A percentile compares a stretch with the other conserved stretches of the same genome.
Evolutionary conservation across 2,888 invertebrate genomes (phyloP).

Genomic region (Ephialtes manifestator): DNA sequence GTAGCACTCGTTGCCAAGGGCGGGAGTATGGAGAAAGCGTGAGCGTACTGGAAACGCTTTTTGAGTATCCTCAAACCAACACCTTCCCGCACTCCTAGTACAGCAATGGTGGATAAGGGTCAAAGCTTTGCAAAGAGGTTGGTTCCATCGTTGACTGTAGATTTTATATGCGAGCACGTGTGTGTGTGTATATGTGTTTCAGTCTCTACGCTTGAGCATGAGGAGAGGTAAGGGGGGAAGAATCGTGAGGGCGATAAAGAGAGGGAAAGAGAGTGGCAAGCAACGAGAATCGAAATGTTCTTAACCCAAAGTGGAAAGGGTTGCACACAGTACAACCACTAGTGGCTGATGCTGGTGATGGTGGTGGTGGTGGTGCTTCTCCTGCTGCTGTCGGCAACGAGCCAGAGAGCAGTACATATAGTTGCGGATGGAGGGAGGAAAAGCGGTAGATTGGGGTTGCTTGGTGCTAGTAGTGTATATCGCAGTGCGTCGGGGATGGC

Average conservation of each 20-base stretch:
- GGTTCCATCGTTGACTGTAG: conserved; percentile 43
- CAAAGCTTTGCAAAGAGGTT: conserved; percentile 41
- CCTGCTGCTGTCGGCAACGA: conserved; percentile 65
- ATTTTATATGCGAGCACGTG: neutral
- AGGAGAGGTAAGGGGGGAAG: conserved; percentile 52
- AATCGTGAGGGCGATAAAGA: conserved; percentile 36
- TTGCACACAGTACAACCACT: conserved; percentile 42
- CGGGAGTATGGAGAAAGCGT: conserved; percentile 36
- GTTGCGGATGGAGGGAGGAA: conserved; percentile 42
- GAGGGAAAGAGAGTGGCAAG: conserved; percentile 50
- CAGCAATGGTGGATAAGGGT: conserved; percentile 37
- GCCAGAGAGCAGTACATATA: conserved; percentile 63
- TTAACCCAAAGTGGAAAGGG: conserved; percentile 51
- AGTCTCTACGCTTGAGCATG: conserved; percentile 56
- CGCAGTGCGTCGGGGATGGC: conserved; percentile 52
- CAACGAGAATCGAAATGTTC: conserved; percentile 63
- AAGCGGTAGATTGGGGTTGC: conserved; percentile 54
- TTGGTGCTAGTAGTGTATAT: conserved; percentile 42
- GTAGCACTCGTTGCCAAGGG: conserved; percentile 31
- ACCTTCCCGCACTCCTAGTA: conserved; percentile 28
- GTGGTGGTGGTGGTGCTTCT: conserved; percentile 47
- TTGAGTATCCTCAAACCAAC: conserved; percentile 62
- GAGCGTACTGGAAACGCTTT: conserved; percentile 47
- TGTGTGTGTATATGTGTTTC: conserved; percentile 16
- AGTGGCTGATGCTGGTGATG: conserved; percentile 3